Evolutionary conservation across 2,888 invertebrate genomes (phyloP).

Genomic region (Zygaena filipendulae): DNA sequence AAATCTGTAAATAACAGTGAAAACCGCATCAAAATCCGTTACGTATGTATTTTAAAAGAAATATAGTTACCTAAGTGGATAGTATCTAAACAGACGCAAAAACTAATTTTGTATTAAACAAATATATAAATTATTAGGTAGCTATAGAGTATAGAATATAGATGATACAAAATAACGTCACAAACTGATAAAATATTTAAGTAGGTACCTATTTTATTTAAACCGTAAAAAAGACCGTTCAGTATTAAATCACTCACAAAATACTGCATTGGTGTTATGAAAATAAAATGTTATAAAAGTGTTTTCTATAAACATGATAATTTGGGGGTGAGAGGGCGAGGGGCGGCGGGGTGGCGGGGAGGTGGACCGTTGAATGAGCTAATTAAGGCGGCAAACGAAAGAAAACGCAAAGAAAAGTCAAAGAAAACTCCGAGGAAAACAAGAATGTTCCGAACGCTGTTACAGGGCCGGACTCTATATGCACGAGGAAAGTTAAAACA

Average conservation of each 20-base stretch:
- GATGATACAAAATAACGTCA: no score
- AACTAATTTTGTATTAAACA: no score
- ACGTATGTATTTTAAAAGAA: no score
- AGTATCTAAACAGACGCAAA: no score
- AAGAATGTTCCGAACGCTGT: conserved; percentile 50
- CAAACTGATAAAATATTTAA: neutral
- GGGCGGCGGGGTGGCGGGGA: conserved; percentile 25
- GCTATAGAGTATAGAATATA: no score
- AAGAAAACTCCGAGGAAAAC: conserved; percentile 64
- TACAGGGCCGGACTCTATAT: conserved; percentile 30
- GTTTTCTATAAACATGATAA: conserved; percentile 63
- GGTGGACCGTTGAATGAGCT: conserved; percentile 62
- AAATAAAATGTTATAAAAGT: conserved; percentile 61
- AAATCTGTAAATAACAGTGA: no score
- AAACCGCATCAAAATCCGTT: no score
- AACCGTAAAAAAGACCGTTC: conserved; percentile 15
- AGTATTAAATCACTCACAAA: conserved; percentile 43
- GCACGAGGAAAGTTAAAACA: no score
- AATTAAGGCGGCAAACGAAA: conserved; percentile 63
- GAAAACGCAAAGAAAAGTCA: conserved; percentile 64
- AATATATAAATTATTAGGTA: no score
- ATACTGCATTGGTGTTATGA: conserved; percentile 41
- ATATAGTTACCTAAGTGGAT: no score
- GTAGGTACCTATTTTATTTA: neutral
- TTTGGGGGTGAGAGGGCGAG: conserved; percentile 29